phyloP scores from a whole-genome alignment of 2,797 vertebrate genomes.

The Gambusia yucatana region DNA sequence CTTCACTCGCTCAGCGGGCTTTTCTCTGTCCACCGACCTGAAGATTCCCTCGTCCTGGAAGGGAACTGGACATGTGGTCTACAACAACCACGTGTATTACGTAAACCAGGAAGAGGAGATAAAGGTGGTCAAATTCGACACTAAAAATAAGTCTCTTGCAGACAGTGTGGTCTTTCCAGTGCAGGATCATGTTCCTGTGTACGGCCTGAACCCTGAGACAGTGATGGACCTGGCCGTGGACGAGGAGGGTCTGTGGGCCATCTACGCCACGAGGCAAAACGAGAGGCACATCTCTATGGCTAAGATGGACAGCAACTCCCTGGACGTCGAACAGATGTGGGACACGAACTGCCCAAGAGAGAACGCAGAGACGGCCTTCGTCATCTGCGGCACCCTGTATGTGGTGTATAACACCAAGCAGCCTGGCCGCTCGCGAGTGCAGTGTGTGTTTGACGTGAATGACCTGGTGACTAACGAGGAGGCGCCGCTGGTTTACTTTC shows the following conservation, averaged over 20 bases:
- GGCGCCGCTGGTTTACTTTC: conserved; percentile 91
- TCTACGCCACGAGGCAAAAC: conserved; percentile 90
- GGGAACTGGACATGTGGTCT: conserved; percentile 91
- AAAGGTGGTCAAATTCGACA: conserved; percentile 90
- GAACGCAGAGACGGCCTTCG: conserved; percentile 93
- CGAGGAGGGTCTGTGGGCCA: conserved; percentile 95
- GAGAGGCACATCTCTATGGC: conserved; percentile 91
- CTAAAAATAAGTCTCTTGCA: conserved; percentile 83
- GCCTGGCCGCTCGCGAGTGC: conserved; percentile 91
- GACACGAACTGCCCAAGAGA: conserved; percentile 92
- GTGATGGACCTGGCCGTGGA: conserved; percentile 92
- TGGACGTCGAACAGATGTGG: conserved; percentile 96
- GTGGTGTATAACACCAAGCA: conserved; percentile 95
- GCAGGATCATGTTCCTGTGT: conserved; percentile 83
- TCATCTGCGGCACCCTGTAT: conserved; percentile 94
- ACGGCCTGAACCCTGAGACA: conserved; percentile 86
- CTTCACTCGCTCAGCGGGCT: conserved; percentile 86
- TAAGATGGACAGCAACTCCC: conserved; percentile 87
- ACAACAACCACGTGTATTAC: conserved; percentile 87
- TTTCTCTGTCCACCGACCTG: conserved; percentile 84
- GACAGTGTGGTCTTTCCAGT: conserved; percentile 91
- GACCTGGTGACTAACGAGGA: conserved; percentile 88
- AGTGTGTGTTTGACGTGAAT: conserved; percentile 95
- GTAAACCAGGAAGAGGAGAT: conserved; percentile 84
- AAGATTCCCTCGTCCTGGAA: conserved; percentile 90